Evolutionary conservation across 1,140 invertebrate species (phyloP), one percentile per base, ranked within the genome.

Genomic region (Plodia interpunctella): DNA sequence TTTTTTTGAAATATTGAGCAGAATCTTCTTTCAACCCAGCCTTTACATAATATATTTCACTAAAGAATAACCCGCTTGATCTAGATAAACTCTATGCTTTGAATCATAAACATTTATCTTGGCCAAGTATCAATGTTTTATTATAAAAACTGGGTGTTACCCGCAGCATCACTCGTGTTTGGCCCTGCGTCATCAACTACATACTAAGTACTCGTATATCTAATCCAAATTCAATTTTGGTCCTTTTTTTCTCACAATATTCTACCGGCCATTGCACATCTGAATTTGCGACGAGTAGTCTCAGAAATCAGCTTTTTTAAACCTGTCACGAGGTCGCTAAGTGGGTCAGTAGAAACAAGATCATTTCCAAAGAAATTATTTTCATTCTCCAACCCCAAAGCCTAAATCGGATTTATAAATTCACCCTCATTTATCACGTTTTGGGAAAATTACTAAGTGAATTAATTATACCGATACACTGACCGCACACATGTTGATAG

Each of bases 341-440:
- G 51, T 53, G 25, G 51, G 51, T 28, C 51, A 53, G 51, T 28
- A 20, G 4, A 9, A 25, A 25, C 21, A n/a, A n/a, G 20, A 53
- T 53, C 19, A 53, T 28, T 53, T 28, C 49, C 11, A 53, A 20
- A 25, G 51, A 53, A 53, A 53, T 25, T 53, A 53, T 53, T 53
- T 53, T 53, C 51, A 25, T 53, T 53, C 20, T 53, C 62, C 66
- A 60, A 21, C 30, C n/a, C 21, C 51, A 53, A n/a, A 53, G 51
- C 21, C 11, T 25, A 20, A 21, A 53, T 62, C 58, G 17, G 50
- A 54, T 62, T 59, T 63, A 49, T 38, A 53, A 56, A 59, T 50
- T 51, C 51, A 35, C 44, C 25, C 55, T 62, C 57, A 68, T 68
- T 68, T 62, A 60, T 62, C 51, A 53, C 19, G 51, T 53, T 53